Conservation (phyloP, 2,113 vertebrate genomes). For the Hirundichthys speculiger region DNA sequence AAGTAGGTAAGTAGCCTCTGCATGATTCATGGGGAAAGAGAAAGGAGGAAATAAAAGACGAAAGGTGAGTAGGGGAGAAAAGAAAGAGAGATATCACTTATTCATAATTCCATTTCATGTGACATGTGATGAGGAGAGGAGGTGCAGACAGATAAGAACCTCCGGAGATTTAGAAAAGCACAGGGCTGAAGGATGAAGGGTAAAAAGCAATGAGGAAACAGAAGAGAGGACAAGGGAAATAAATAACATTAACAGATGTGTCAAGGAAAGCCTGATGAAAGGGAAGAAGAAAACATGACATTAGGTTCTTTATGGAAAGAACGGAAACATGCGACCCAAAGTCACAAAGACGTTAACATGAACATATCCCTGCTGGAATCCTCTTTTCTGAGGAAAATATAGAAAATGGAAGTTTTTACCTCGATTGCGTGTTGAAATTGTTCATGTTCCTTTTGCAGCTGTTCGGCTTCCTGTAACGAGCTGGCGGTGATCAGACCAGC, state of each 20-base stretch:
- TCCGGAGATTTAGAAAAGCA: conserved; percentile 27
- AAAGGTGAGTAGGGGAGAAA: conserved; percentile 24
- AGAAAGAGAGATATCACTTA: conserved; percentile 14
- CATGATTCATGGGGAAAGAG: conserved; percentile 32
- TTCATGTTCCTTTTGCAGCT: conserved; percentile 96
- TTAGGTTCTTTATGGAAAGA: background rate
- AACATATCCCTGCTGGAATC: background rate
- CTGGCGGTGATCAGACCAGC: conserved; percentile 97
- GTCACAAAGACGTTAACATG: no score
- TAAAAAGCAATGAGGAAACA: conserved; percentile 1
- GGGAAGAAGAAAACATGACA: background rate
- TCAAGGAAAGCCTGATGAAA: background rate
- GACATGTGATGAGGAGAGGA: conserved; percentile 16
- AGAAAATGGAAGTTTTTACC: conserved; percentile 70
- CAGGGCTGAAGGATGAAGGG: conserved; percentile 19
- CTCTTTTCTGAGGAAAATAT: background rate
- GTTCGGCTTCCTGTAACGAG: conserved; percentile 96
- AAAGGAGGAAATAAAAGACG: conserved; percentile 18
- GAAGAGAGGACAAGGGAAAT: background rate
- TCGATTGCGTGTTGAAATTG: conserved; percentile 99
- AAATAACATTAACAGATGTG: background rate
- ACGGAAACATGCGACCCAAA: background rate
- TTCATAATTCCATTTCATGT: conserved; percentile 61
- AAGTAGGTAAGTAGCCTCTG: conserved; percentile 27
- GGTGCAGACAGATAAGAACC: background rate